Percentiles rank a stretch among this genome's conserved stretches.
These are phyloP conservation scores for Cheiracanthium punctorium DNA, from an alignment of 2,888 invertebrate genomes.

Conservation along the genomic window DNA sequence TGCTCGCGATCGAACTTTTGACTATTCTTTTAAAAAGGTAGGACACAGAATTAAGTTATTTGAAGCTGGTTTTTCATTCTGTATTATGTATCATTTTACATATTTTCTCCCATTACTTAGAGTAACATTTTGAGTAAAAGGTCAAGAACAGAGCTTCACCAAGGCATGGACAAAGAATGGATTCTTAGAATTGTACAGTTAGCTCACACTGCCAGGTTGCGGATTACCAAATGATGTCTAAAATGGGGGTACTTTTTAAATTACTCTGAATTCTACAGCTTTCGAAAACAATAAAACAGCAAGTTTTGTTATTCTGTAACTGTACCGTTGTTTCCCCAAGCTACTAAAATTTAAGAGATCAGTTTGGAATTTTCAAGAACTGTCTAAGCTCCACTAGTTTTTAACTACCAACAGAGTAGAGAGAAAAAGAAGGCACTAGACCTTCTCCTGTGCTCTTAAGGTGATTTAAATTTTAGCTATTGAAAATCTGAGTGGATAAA, in stretches of 20 bases:
- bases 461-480: too few relatives aligned
- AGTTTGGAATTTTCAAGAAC: too few relatives aligned
- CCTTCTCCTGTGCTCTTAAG: too few relatives aligned
- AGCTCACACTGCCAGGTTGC: slow-evolving; percentile 58
- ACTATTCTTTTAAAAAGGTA: not conserved
- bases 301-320: too few relatives aligned
- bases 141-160: slow-evolving; percentile 36
- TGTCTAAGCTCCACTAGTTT: too few relatives aligned
- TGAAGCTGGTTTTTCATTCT: not conserved
- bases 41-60: not conserved
- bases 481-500: too few relatives aligned
- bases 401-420: too few relatives aligned
- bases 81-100: not conserved
- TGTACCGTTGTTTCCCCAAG: too few relatives aligned
- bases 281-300: too few relatives aligned
- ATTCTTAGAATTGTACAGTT: slow-evolving; percentile 16
- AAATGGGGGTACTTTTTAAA: slow-evolving; percentile 21
- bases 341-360: too few relatives aligned
- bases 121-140: not conserved
- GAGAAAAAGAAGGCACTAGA: too few relatives aligned
- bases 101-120: not conserved
- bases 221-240: slow-evolving; percentile 30
- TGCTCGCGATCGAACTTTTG: not conserved
- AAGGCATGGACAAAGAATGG: slow-evolving; percentile 39
- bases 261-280: too few relatives aligned